Evolutionary conservation across 2,888 invertebrate genomes (phyloP), one percentile per base, ranked within the genome.

Genomic region (Cylindroiulus punctatus): DNA sequence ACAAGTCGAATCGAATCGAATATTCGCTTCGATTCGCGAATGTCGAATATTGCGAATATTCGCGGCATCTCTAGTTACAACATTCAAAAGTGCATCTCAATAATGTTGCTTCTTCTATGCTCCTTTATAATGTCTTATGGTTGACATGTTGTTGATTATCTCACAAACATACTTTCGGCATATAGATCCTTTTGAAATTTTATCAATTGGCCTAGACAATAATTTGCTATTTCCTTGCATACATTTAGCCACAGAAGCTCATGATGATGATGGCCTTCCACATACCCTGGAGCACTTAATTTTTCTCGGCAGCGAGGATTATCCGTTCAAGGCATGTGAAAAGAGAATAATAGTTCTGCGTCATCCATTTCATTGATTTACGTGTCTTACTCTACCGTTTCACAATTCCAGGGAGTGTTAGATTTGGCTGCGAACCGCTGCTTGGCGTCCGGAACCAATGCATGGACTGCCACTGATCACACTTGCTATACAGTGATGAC

Each of bases 251-350:
- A 98, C 98, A 7, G 97, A 97, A 92, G 95, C 97, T 0, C 94
- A 95, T 89, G 96, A 96, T 90, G 96, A 97, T 91, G 97, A 97
- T 92, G 98, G 98, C 2, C 91, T 98, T 86, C 97, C 98, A 0
- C 97, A 98, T 90, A 97, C 97, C 0, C 92, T 98, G 91, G 97
- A 98, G 90, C 97, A 98, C 92, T 93, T 98, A 17, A 94, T 98
- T 85, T 98, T 98, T 91, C 92, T 97, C 90, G 98, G 97, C 0
- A 97, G 97, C 88, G 94, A 97, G 90, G 93, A 95, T 19, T 97
- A 96, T 90, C 97, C 97, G 0, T 97, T 94, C 90, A 97, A 97
- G 90, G 91, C 91, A 87, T 44, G n/a, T 17, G 22, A 32, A 32
- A 7, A 8, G 26, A 32, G 19, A 36, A 84, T 40, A 19, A 7